These are phyloP conservation scores for Passer montanus DNA, from an alignment of 2,113 vertebrate genomes.

Conservation along the genomic window DNA sequence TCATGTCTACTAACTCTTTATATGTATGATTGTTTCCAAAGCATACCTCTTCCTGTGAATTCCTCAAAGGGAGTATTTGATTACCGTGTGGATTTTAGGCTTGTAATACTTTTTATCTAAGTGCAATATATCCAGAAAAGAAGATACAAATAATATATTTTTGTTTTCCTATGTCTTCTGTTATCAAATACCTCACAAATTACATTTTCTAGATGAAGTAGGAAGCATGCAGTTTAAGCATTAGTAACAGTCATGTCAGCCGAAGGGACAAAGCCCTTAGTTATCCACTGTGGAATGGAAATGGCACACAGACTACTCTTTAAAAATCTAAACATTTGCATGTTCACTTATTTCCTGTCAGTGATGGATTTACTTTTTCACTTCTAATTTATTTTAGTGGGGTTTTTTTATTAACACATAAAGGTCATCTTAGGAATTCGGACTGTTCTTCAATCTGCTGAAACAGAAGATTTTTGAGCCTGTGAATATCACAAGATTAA, in stretches of 20 bases:
- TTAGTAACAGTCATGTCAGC: background rate
- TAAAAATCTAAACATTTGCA: background rate
- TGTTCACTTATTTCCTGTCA: background rate
- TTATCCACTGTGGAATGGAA: background rate
- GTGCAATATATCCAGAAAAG: background rate
- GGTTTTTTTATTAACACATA: background rate
- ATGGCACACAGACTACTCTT: background rate
- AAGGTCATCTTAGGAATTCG: background rate
- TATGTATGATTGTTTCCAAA: background rate
- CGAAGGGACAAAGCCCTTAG: background rate
- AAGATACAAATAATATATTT: background rate
- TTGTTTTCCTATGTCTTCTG: background rate
- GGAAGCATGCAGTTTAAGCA: background rate
- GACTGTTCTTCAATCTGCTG: background rate
- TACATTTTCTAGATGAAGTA: background rate
- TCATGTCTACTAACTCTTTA: background rate
- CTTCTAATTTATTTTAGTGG: background rate
- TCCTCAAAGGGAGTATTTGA: background rate
- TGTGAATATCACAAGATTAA: background rate
- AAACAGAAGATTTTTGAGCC: background rate
- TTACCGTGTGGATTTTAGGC: background rate
- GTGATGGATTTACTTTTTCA: background rate
- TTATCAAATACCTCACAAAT: background rate
- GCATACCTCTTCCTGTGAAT: background rate
- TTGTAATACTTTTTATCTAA: background rate